phyloP scores from a whole-genome alignment of 2,797 vertebrate species.

The Molossus molossus region DNA sequence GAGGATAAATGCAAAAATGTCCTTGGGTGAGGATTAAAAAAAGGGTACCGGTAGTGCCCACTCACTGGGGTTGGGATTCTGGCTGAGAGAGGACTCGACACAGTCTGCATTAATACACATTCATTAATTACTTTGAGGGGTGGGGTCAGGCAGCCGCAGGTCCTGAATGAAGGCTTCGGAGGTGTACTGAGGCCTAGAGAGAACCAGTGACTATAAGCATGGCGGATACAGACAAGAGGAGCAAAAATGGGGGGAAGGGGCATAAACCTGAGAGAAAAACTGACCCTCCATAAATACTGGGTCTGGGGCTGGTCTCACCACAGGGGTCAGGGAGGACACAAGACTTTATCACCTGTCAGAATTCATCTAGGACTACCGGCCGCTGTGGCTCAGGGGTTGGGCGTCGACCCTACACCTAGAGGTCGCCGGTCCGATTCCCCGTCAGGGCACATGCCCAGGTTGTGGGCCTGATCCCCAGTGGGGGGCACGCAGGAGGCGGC shows the following conservation, averaged over 20 bases:
- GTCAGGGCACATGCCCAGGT: too few species aligned
- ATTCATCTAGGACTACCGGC: not conserved
- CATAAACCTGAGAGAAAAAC: not conserved
- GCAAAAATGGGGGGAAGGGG: fast-evolving
- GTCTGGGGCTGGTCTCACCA: not conserved
- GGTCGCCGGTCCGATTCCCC: too few species aligned
- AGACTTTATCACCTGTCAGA: not conserved
- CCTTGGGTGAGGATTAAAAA: not conserved
- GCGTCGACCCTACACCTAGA: too few species aligned
- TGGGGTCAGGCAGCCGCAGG: not conserved
- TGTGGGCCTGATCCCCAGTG: too few species aligned
- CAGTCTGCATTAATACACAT: not conserved
- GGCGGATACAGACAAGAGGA: not conserved
- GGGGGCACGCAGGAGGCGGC: too few species aligned
- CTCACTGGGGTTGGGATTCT: not conserved
- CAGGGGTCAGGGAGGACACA: not conserved
- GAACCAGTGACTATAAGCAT: not conserved
- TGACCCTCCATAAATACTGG: not conserved
- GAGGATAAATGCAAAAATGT: too few species aligned
- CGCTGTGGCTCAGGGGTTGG: too few species aligned
- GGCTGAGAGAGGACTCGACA: not conserved
- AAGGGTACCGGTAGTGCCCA: not conserved
- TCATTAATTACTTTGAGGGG: not conserved
- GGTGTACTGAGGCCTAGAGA: not conserved
- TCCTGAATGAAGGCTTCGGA: not conserved